Evolutionary conservation across 2,888 invertebrate genomes (phyloP).

Genomic region (Caenorhabditis macrosperma): DNA sequence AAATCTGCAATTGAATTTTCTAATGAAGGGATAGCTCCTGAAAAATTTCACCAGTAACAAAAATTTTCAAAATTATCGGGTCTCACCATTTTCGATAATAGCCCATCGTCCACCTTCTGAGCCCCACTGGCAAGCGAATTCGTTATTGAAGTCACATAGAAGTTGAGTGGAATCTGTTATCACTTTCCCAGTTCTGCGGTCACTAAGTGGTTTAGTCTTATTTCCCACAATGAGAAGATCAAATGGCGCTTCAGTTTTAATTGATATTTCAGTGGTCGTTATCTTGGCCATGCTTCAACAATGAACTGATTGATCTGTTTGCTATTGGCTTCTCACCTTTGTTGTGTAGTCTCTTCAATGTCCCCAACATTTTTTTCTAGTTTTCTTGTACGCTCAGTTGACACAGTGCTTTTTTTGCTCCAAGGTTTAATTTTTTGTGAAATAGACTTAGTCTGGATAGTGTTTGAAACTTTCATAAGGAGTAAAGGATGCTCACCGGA

Average conservation of each 20-base stretch:
- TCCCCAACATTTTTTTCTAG: too few relatives aligned
- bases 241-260: constrained; percentile 69
- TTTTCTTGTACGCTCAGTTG: too few relatives aligned
- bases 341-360: too few relatives aligned
- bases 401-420: too few relatives aligned
- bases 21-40: constrained; percentile 77
- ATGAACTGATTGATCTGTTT: too few relatives aligned
- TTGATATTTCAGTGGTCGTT: background rate
- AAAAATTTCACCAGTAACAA: constrained; percentile 1
- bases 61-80: background rate
- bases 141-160: constrained; percentile 76
- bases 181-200: constrained; percentile 70
- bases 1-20: constrained; percentile 68
- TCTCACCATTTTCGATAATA: constrained; percentile 72
- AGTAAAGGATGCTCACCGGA: constrained; percentile 42
- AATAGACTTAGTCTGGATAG: too few relatives aligned
- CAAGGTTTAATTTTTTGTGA: too few relatives aligned
- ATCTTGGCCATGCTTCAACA: too few relatives aligned
- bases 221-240: constrained; percentile 76
- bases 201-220: constrained; percentile 74
- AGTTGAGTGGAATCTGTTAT: constrained; percentile 73
- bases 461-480: too few relatives aligned
- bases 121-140: constrained; percentile 78
- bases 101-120: constrained; percentile 78
- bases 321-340: too few relatives aligned